Conservation (phyloP, 2,797 vertebrate genomes). For the Eulemur rubriventer region DNA sequence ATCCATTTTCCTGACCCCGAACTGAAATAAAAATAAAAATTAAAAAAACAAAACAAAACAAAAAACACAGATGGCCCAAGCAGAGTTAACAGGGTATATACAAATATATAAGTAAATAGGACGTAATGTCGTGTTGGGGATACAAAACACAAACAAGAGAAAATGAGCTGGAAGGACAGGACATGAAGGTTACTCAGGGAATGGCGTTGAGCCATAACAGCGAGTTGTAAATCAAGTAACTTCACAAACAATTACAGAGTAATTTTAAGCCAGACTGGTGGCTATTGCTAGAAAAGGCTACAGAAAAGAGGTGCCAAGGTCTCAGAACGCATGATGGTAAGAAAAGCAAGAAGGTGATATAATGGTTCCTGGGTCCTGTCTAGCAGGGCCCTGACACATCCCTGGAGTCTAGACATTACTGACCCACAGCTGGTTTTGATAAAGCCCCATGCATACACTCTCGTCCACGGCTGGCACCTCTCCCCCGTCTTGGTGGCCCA, state of each 20-base stretch:
- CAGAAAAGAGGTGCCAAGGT: neutral
- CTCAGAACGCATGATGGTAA: neutral
- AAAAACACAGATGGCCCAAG: neutral
- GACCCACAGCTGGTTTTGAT: conserved; percentile 76
- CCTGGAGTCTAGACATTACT: conserved; percentile 63
- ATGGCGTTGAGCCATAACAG: neutral
- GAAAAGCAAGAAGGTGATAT: neutral
- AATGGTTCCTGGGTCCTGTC: conserved; percentile 2
- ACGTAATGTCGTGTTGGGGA: accelerated
- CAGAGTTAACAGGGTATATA: neutral
- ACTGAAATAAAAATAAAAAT: conserved; percentile 85
- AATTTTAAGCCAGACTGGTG: neutral
- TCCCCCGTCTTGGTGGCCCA: conserved; percentile 91
- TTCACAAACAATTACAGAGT: neutral
- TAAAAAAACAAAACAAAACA: neutral
- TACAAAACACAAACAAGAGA: conserved; percentile 17
- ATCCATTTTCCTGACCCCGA: conserved; percentile 97
- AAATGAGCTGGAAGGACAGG: conserved; percentile 33
- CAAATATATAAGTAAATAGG: neutral
- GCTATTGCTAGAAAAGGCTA: neutral
- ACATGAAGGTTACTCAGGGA: neutral
- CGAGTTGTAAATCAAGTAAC: neutral
- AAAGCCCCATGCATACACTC: conserved; percentile 92
- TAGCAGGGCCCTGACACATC: conserved; percentile 14
- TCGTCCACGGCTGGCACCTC: conserved; percentile 95